Percentiles rank a stretch among this genome's conserved stretches.
phyloP scores from a whole-genome alignment of 2,113 vertebrate species.

The Phoxinus phoxinus region DNA sequence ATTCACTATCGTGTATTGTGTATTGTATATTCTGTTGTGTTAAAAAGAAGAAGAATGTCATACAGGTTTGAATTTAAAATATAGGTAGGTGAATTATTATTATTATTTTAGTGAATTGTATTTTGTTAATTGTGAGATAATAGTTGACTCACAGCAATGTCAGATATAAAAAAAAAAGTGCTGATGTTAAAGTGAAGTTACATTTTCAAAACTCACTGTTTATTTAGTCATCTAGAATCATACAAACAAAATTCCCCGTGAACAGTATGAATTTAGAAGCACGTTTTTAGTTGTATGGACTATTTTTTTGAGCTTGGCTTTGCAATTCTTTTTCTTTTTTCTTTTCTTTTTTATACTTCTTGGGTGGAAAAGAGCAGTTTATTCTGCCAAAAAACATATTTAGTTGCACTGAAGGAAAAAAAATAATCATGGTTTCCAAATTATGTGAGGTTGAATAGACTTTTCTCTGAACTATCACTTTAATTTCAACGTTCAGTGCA shows the following conservation, averaged over 20 bases:
- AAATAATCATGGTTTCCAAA: background rate
- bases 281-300: background rate
- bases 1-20: too few relatives aligned
- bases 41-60: too few relatives aligned
- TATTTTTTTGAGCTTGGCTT: background rate
- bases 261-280: background rate
- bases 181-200: background rate
- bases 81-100: too few relatives aligned
- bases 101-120: too few relatives aligned
- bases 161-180: too few relatives aligned
- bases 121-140: too few relatives aligned
- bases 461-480: background rate
- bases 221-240: background rate
- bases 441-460: background rate
- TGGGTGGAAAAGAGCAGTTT: background rate
- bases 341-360: background rate
- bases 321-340: background rate
- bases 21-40: too few relatives aligned
- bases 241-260: background rate
- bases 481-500: constrained; percentile 15
- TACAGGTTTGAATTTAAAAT: too few relatives aligned
- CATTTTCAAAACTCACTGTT: background rate
- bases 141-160: too few relatives aligned
- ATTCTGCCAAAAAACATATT: background rate
- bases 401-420: background rate